Conservation (phyloP, 2,113 vertebrate genomes). For the Pagrus major region DNA sequence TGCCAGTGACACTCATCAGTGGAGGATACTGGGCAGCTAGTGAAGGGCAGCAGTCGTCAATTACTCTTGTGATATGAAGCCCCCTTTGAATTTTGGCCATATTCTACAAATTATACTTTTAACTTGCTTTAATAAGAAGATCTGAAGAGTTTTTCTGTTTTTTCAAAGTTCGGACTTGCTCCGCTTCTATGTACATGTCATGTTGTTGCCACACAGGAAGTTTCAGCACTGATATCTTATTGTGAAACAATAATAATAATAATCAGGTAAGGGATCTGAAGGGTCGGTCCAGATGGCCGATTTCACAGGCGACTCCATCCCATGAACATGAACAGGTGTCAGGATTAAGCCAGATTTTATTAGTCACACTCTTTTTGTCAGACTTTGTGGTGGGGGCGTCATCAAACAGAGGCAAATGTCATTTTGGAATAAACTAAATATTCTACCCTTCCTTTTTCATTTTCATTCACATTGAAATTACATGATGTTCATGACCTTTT, state of each 20-base stretch:
- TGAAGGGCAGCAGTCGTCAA: no score
- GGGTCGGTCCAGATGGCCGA: neutral
- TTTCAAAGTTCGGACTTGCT: no score
- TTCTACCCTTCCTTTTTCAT: neutral
- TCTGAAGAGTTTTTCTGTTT: neutral
- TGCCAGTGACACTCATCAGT: neutral
- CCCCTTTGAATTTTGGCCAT: no score
- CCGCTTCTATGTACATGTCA: no score
- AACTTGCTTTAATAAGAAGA: neutral
- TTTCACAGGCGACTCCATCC: neutral
- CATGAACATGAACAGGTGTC: neutral
- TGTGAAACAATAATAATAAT: no score
- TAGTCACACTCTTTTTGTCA: neutral
- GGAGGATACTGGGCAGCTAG: no score
- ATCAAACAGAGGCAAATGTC: neutral
- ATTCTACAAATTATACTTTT: no score
- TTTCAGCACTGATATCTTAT: no score
- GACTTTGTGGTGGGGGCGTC: neutral
- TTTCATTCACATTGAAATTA: neutral
- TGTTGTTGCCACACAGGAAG: no score
- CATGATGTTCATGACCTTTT: conserved; percentile 20
- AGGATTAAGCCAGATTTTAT: neutral
- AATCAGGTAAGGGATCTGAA: neutral
- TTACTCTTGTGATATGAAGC: no score
- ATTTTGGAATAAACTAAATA: neutral